A percentile compares a stretch with the other conserved stretches of the same genome.
These are phyloP conservation scores for Mycetomoellerius zeteki DNA, from an alignment of 1,140 invertebrate species.

Conservation along the genomic window DNA sequence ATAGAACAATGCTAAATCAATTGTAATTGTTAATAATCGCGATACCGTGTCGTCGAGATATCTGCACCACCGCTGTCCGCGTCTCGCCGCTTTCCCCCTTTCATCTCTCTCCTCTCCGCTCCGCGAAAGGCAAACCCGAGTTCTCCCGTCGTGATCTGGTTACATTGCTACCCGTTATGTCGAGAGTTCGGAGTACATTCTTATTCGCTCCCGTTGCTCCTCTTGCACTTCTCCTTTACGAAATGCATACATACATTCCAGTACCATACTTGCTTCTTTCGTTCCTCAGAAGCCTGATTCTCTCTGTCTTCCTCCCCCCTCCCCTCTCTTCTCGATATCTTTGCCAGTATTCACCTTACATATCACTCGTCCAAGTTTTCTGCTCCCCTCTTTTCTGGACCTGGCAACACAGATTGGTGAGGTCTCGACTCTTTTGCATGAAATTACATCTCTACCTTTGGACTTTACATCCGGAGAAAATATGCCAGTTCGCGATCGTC, in stretches of 20 bases:
- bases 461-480: constrained; percentile 67
- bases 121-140: constrained; percentile 53
- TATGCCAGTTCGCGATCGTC: constrained; percentile 52
- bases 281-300: constrained; percentile 33
- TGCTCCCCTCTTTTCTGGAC: constrained; percentile 23
- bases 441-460: constrained; percentile 77
- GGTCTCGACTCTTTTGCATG: constrained; percentile 71
- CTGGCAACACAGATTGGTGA: constrained; percentile 54
- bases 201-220: constrained; percentile 66
- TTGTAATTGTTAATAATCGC: constrained; percentile 84
- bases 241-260: constrained; percentile 15
- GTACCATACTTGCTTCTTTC: constrained; percentile 52
- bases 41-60: constrained; percentile 71
- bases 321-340: constrained; percentile 24
- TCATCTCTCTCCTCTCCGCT: constrained; percentile 30
- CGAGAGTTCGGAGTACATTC: constrained; percentile 79
- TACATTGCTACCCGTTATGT: constrained; percentile 84
- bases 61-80: constrained; percentile 7
- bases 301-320: constrained; percentile 36
- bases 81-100: constrained; percentile 19
- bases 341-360: constrained; percentile 54
- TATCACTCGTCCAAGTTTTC: constrained; percentile 64
- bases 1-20: constrained; percentile 81
- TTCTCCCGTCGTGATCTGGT: constrained; percentile 82
- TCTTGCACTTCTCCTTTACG: constrained; percentile 37